Evolutionary conservation across 2,113 vertebrate genomes (phyloP).

Genomic region (Coturnix japonica): DNA sequence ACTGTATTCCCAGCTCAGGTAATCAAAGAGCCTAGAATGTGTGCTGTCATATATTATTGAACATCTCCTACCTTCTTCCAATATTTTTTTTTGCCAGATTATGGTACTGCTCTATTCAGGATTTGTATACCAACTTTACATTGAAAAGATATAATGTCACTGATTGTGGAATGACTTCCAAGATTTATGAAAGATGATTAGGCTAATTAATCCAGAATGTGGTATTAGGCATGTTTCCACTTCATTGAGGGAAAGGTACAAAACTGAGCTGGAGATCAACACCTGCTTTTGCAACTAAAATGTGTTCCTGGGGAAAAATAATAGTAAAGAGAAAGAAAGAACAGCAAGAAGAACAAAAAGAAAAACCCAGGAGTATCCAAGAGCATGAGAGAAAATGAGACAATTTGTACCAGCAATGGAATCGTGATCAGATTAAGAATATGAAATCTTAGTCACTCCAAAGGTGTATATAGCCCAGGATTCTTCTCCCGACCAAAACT

Average conservation of each 20-base stretch:
- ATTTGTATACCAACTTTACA: background rate
- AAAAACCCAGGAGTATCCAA: background rate
- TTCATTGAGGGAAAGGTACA: background rate
- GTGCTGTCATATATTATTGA: background rate
- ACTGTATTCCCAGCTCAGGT: background rate
- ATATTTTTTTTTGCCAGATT: background rate
- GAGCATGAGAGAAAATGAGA: background rate
- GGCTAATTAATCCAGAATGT: background rate
- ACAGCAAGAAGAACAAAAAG: background rate
- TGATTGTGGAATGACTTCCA: background rate
- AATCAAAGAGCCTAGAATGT: background rate
- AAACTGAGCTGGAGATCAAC: background rate
- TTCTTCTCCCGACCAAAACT: background rate
- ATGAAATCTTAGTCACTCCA: background rate
- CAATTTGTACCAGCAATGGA: background rate
- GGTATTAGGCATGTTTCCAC: background rate
- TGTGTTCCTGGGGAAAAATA: background rate
- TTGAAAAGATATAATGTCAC: background rate
- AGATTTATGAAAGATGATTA: background rate
- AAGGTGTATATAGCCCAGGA: background rate
- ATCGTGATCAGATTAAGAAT: background rate
- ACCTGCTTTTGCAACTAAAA: background rate
- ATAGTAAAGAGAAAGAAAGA: background rate
- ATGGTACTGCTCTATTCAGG: background rate
- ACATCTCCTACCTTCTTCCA: background rate